Evolutionary conservation across 2,113 vertebrate genomes (phyloP), one percentile per base, ranked within the genome.

Genomic region (Epinephelus lanceolatus): DNA sequence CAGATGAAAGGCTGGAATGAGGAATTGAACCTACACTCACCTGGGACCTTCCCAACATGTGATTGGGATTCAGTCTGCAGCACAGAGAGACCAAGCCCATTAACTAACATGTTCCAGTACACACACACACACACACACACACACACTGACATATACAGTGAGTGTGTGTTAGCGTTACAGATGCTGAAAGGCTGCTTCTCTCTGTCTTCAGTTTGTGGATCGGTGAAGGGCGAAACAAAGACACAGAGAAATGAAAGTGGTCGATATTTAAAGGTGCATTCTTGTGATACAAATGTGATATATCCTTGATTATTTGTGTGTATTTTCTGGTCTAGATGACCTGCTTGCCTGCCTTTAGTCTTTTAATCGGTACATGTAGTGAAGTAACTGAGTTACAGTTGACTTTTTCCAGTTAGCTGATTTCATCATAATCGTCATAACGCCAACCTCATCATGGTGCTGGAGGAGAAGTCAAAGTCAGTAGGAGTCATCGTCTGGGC

Each of bases 1-100:
- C 21, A 71, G 23, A 60, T 67, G 53, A 74, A 65, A 66, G 56
- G 47, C 60, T 76, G 68, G 33, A 72, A 74, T 51, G 25, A 80
- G 61, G 76, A 84, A 85, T 63, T 78, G 86, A 83, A 83, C 78
- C 68, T 56, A 17, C 11, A 8, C 13, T 78, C 78, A 85, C 78
- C 10, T 66, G 86, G 68, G 76, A 88, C n/a, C 49, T 53, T 78
- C 55, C 56, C 27, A 78, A 18, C 61, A 63, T 71, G 70, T 77
- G 62, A 83, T 79, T 86, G 75, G 30, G 79, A 82, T 88, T 84
- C 80, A 75, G 25, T 45, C 59, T 79, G 75, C 67, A 75, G 70
- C 66, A 17, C 47, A 33, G n/a, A 75, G 55, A 59, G 47, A 77
- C 61, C 13, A 62, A 33, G 17, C 8, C 37, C 76, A 74, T 84